Base-by-base conservation (phyloP, 2,888 invertebrate species). In the Neria commutata region DNA sequence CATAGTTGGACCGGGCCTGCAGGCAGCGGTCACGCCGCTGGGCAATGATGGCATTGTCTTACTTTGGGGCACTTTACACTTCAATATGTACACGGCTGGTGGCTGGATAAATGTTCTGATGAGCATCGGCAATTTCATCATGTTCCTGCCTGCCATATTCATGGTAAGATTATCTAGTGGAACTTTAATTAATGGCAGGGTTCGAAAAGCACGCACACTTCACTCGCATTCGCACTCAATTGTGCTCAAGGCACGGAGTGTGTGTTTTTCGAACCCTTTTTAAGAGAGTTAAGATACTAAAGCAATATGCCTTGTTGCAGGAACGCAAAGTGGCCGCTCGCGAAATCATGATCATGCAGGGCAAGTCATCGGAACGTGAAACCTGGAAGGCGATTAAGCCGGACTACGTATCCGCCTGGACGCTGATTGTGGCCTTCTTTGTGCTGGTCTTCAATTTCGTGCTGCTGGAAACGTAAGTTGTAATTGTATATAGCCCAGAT, bases 401-500 rank as follows among this genome's bases (percentile, higher is more conserved):
- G 0, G 91, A 92, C 79, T 87, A 89, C 79, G 76, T 91, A 53
- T 89, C 90, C 57, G 86, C 90, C 45, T 91, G 91, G 90, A 89
- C 90, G 19, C 82, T 94, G 64, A 89, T 94, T 67, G 84, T 86
- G 46, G 90, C 92, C 14, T 94, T 94, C 80, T 93, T 92, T 79
- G 88, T 92, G 65, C 84, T 94, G 66, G 91, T 92, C 55, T 93
- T 93, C 80, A 93, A 92, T 83, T 94, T 94, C 81, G 93, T 94
- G 71, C 84, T 94, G 62, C 83, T 94, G 69, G 94, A 94, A 85
- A 93, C 94, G 84, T 87, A 79, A 84, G 84, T 63, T 33, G 5
- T 65, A 84, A 83, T 57, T 83, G 90, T 61, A 90, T 88, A 19
- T 90, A n/a, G n/a, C n/a, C n/a, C n/a, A n/a, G n/a, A n/a, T n/a